Evolutionary conservation across 2,888 invertebrate species (phyloP), one percentile per base, ranked within the genome.

Genomic region (Ectemnius continuus): DNA sequence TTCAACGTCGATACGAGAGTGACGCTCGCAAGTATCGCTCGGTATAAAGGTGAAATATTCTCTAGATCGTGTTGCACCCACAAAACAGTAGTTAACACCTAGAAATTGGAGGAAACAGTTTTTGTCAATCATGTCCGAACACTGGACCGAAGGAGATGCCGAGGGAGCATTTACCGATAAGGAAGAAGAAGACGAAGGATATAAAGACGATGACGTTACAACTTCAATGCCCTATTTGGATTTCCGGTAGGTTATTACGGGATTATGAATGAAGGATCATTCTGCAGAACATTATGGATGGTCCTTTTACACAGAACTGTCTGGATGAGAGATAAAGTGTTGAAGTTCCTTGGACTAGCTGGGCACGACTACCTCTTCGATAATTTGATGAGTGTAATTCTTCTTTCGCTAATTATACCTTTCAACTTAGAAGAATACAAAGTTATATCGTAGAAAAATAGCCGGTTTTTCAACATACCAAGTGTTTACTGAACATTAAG

Each of bases 241-340:
- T 45, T 74, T 63, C 63, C 78, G 82, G 82, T 82, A 80, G 16
- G 16, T 11, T 46, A 13, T 11, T 46, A 18, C 48, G 0, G 8
- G 8, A 11, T 36, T 36, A 36, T 4, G 5, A 36, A 36, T 4
- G 5, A 36, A 36, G 36, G 0, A 36, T 36, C 8, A 36, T 36
- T 36, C 36, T 8, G 36, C 36, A 36, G 8, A 0, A 8, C 1
- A 36, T 36, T 36, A 11, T 36, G 6, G 11, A 8, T 36, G 8
- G 6, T 4, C 2, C 8, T 36, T 36, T 36, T 1, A 36, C 48
- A 20, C 62, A 92, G 96, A 66, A 89, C 94, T 20, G 91, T 93
- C 80, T 96, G 96, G 96, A 92, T 96, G 45, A 94, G 94, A 87
- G 92, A 94, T 0, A 92, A 93, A 72, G 92, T 95, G 45, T 89